Evolutionary conservation across 37 sponge, comb jelly and placozoan genomes (phyloP).

Genomic region (Hexactinellida sp.): DNA sequence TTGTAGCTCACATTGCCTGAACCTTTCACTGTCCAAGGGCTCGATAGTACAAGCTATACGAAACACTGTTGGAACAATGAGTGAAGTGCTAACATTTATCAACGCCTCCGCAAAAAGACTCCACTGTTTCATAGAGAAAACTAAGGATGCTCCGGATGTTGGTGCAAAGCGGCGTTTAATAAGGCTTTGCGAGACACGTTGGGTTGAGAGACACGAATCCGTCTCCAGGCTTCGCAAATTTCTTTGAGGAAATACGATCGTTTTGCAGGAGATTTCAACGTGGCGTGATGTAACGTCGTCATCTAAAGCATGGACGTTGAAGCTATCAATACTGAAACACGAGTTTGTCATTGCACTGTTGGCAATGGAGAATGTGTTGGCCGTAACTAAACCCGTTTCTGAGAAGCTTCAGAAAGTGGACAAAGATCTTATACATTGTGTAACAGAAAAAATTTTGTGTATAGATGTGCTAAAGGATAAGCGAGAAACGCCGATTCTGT

Average conservation of each 20-base stretch:
- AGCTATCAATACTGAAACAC: slow-evolving; percentile 3
- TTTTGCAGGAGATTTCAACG: background rate
- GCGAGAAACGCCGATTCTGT: background rate
- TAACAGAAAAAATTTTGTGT: background rate
- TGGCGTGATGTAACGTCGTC: background rate
- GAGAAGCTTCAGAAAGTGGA: slow-evolving; percentile 17
- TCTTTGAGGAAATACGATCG: background rate
- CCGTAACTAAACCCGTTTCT: slow-evolving; percentile 10
- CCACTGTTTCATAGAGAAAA: slow-evolving; percentile 10
- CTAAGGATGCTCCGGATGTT: slow-evolving; percentile 13
- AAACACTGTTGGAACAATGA: slow-evolving; percentile 6
- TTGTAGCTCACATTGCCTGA: slow-evolving; percentile 13
- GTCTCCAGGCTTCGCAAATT: background rate
- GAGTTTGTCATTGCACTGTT: slow-evolving; percentile 17
- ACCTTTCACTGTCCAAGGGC: slow-evolving; percentile 9
- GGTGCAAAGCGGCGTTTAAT: slow-evolving; percentile 12
- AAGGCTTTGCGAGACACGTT: slow-evolving; percentile 27
- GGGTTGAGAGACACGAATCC: slow-evolving; percentile 18
- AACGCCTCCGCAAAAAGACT: background rate
- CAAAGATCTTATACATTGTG: background rate
- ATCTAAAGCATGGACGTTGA: slow-evolving; percentile 15
- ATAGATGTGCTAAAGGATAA: background rate
- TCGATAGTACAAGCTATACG: slow-evolving; percentile 14
- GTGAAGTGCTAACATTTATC: slow-evolving; percentile 8
- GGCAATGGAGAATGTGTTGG: slow-evolving; percentile 1